Conservation (phyloP, 2,797 vertebrate genomes). For the Eupleurogrammus muticus region DNA sequence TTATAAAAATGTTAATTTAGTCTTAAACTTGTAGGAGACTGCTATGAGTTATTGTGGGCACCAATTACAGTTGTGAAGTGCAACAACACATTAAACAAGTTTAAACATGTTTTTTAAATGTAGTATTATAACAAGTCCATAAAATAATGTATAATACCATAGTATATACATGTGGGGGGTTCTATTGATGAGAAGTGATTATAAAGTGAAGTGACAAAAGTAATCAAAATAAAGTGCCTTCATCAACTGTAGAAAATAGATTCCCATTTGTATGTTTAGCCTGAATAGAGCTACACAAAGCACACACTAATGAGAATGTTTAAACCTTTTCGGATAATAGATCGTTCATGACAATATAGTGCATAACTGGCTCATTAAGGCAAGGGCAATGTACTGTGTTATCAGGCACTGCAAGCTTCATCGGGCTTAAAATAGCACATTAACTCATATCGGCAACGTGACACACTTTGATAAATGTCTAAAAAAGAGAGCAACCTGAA, state of each 20-base stretch:
- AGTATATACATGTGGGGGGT: neutral
- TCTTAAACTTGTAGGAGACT: conserved; percentile 1
- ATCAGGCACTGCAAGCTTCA: conserved; percentile 59
- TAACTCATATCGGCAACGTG: conserved; percentile 56
- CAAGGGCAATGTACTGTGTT: conserved; percentile 66
- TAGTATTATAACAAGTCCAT: neutral
- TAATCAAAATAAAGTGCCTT: neutral
- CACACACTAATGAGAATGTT: conserved; percentile 52
- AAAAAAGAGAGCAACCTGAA: conserved; percentile 26
- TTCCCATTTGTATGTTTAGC: conserved; percentile 21
- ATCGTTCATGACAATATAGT: conserved; percentile 58
- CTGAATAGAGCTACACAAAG: conserved; percentile 38
- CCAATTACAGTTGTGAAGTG: neutral
- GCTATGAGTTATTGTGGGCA: neutral
- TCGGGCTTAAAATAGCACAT: conserved; percentile 71
- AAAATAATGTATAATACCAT: neutral
- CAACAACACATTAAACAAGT: neutral
- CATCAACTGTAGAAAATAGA: conserved; percentile 8
- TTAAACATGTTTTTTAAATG: neutral
- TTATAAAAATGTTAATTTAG: conserved; percentile 15
- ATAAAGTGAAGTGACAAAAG: neutral
- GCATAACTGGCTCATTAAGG: conserved; percentile 69
- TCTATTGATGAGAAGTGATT: conserved; percentile 11
- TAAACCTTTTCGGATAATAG: conserved; percentile 59
- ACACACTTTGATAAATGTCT: conserved; percentile 58